Base-by-base conservation (phyloP, 2,888 invertebrate species). In the Holacanthella duospinosa region DNA sequence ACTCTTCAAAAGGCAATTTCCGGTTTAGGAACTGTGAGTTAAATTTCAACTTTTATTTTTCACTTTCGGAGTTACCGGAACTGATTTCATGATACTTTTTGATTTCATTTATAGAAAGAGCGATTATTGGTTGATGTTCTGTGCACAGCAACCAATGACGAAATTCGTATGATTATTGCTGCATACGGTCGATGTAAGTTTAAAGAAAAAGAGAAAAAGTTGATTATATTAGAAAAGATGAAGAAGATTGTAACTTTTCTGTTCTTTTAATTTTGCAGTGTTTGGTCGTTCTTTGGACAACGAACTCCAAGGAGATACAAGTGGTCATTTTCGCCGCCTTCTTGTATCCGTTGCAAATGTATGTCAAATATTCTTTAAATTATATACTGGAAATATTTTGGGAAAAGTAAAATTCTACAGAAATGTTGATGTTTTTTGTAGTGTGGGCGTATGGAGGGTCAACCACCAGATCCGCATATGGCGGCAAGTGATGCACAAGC, bases 251-350 rank as follows among this genome's bases (percentile, higher is more conserved):
- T n/a, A n/a, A n/a, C n/a, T 48, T 4, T 21, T 48, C 19, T 44
- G 36, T 58, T 59, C 3, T 71, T 69, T 71, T 73, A n/a, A n/a
- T n/a, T n/a, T 80, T 80, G 44, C 77, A 93, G 93, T 90, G 76
- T 93, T 85, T 75, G 85, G 86, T 60, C 84, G 81, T 60, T 82
- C 86, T 43, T 80, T 94, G 71, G 93, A 94, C 75, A 84, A 86
- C 59, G 93, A 93, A 76, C 78, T 95, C 28, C 83, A 83, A 68
- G 85, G 86, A 59, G 96, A 96, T 77, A 94, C 94, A 1, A 90
- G 90, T 57, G 95, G 95, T 19, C 87, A 87, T 75, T 95, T 96
- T 80, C 87, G 89, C 77, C 84, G 93, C 61, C 81, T 96, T 53
- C 84, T 96, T 80, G 87, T 92, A 27, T 90, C 94, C 29, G 77